A percentile compares a stretch with the other conserved stretches of the same genome.
Evolutionary conservation across 2,888 invertebrate species (phyloP).

Genomic region (Sepioteuthis lessoniana): DNA sequence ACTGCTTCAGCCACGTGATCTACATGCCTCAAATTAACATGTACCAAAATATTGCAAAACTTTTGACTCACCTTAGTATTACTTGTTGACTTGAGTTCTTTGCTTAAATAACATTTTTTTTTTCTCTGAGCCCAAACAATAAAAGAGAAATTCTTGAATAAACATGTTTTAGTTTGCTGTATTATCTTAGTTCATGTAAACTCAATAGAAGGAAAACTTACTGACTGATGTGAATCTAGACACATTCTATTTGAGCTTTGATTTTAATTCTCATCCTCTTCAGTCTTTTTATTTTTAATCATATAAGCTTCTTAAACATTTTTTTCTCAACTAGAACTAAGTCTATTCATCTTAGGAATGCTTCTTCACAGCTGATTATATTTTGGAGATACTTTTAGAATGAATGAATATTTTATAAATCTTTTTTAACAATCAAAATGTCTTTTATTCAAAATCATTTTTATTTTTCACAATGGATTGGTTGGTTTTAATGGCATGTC

Average conservation of each 20-base stretch:
- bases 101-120: background rate
- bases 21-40: no score
- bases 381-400: background rate
- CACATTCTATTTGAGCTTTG: background rate
- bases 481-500: no score
- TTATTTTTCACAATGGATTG: no score
- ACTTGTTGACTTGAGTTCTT: background rate
- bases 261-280: background rate
- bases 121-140: background rate
- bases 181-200: background rate
- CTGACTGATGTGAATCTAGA: background rate
- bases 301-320: background rate
- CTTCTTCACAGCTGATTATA: background rate
- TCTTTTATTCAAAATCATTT: background rate
- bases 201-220: background rate
- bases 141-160: background rate
- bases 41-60: no score
- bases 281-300: background rate
- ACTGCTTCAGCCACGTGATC: no score
- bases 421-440: background rate
- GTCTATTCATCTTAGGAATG: background rate
- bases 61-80: background rate
- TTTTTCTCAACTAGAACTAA: background rate
- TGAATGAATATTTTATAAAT: background rate
- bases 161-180: background rate